Evolutionary conservation across 2,797 vertebrate genomes (phyloP).

Genomic region (Muscicapa striata): DNA sequence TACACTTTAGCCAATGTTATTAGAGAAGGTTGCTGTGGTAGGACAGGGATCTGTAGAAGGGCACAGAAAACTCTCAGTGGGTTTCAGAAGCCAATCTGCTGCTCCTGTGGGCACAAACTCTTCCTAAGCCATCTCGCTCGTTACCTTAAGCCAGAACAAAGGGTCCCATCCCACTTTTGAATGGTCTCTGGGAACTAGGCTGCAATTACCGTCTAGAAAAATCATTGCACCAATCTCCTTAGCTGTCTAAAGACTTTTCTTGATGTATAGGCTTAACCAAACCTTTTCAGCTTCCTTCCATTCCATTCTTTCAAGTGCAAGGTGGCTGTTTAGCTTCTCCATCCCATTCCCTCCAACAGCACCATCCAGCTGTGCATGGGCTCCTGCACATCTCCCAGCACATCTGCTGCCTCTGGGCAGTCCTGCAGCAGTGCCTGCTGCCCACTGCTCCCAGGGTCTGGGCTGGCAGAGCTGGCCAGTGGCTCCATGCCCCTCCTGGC

Average conservation of each 20-base stretch:
- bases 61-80: not conserved
- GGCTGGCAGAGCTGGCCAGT: fast-evolving
- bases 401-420: not conserved
- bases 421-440: not conserved
- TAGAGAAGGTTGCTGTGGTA: not conserved
- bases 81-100: not conserved
- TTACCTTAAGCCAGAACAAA: not conserved
- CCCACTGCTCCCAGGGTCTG: fast-evolving
- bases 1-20: not conserved
- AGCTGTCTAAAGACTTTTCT: not conserved
- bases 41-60: not conserved
- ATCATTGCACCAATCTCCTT: not conserved
- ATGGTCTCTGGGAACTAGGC: not conserved
- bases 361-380: fast-evolving
- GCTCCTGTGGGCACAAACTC: not conserved
- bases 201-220: not conserved
- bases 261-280: not conserved
- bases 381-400: not conserved
- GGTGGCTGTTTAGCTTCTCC: not conserved
- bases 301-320: not conserved
- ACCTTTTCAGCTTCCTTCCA: not conserved
- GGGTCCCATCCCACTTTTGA: not conserved
- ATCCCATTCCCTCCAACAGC: fast-evolving
- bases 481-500: not conserved
- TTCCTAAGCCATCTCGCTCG: not conserved